Evolutionary conservation across 1,140 invertebrate species (phyloP).

Genomic region (Leptopilina clavipes): DNA sequence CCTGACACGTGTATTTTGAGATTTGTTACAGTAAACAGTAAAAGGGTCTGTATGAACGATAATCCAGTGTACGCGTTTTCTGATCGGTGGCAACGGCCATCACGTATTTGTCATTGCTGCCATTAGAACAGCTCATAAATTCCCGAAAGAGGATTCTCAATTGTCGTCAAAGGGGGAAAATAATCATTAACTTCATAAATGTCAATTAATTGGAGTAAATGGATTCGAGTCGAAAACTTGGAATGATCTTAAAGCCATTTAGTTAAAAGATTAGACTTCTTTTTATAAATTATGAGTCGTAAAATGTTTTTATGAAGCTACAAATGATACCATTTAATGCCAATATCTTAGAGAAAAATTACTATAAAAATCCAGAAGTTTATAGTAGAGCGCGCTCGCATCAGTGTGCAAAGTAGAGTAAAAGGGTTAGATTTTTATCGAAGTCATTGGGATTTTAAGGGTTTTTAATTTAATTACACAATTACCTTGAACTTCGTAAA

Average conservation of each 20-base stretch:
- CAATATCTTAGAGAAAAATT: slow-evolving; percentile 28
- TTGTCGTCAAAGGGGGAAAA: slow-evolving; percentile 2
- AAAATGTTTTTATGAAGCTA: slow-evolving; percentile 24
- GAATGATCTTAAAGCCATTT: background rate
- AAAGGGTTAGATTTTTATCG: slow-evolving; percentile 20
- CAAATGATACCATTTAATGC: slow-evolving; percentile 18
- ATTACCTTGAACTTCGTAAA: background rate
- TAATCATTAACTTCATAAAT: background rate
- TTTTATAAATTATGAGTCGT: slow-evolving; percentile 1
- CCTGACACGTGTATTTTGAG: slow-evolving; percentile 37
- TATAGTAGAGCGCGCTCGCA: background rate
- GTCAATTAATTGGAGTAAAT: background rate
- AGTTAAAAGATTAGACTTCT: background rate
- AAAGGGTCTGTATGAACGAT: slow-evolving; percentile 59
- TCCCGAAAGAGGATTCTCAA: slow-evolving; percentile 50
- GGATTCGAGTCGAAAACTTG: background rate
- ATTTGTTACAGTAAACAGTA: slow-evolving; percentile 58
- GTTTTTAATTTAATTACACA: slow-evolving; percentile 1
- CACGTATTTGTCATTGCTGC: slow-evolving; percentile 72
- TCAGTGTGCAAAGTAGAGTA: background rate
- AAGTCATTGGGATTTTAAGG: background rate
- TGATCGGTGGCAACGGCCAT: slow-evolving; percentile 72
- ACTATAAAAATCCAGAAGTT: slow-evolving; percentile 32
- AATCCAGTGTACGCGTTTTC: slow-evolving; percentile 67
- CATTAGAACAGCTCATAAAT: slow-evolving; percentile 67